Conservation (phyloP, 37 sponge, comb jelly and placozoan genomes). For the Axinella damicornis region DNA sequence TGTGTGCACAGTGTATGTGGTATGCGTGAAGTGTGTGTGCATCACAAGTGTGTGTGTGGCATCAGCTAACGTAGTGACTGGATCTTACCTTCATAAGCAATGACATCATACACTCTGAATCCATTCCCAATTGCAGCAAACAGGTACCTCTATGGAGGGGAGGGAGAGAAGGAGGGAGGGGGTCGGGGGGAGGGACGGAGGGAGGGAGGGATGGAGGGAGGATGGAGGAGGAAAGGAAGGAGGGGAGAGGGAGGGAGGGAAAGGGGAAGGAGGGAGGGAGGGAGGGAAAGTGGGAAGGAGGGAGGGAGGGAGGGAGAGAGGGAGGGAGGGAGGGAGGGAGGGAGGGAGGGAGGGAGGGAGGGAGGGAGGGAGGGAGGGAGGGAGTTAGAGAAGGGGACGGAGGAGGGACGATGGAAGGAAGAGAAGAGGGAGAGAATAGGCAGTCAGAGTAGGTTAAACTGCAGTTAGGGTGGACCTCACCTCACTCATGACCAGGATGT, state of each 20-base stretch:
- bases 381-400: too few relatives aligned
- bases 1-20: neutral
- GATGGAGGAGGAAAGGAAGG: neutral
- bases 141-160: conserved; percentile 40
- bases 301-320: neutral
- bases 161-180: too few relatives aligned
- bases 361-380: too few relatives aligned
- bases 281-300: neutral
- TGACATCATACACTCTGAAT: conserved; percentile 69
- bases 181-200: too few relatives aligned
- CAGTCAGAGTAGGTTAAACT: neutral
- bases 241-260: neutral
- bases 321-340: conserved; percentile 1
- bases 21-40: neutral
- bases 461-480: neutral
- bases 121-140: conserved; percentile 63
- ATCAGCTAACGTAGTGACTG: neutral
- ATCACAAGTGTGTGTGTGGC: neutral
- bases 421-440: too few relatives aligned
- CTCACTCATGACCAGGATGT: conserved; percentile 56
- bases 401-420: too few relatives aligned
- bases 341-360: neutral
- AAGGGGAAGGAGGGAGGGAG: too few relatives aligned
- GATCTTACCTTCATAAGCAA: conserved; percentile 52
- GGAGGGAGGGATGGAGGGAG: neutral